Evolutionary conservation across 2,797 vertebrate genomes (phyloP), one percentile per base, ranked within the genome.

Genomic region (Hephaestus fuliginosus): DNA sequence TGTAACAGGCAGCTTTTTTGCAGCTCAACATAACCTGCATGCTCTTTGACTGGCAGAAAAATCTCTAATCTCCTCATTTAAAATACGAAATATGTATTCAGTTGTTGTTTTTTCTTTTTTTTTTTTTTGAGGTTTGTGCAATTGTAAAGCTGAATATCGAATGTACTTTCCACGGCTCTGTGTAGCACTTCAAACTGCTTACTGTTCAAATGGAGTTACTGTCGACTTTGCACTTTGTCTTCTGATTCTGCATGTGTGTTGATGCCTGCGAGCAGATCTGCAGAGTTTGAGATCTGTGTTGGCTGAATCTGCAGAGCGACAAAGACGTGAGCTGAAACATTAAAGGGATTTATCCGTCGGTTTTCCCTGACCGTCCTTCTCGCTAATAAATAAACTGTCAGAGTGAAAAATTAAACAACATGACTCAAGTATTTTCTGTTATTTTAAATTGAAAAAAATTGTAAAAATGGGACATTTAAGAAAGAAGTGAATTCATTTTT

Each of bases 201-300:
- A 14, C 78, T 76, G 55, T 74, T 72, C 63, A 60, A 25, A 63
- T 56, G 63, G 67, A 72, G 30, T 70, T 44, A 5, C 70, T 65
- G 81, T 73, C 57, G 74, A 84, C 79, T 87, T 76, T 80, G 77
- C 89, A 85, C 90, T 88, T 88, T 89, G 78, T 84, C 4, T 76
- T 76, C 66, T 52, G 76, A 20, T 46, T 72, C 73, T 82, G 85
- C 77, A 86, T 85, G 87, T 65, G 55, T 71, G 78, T 77, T 1
- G 22, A 39, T 5, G 61, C 33, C 41, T 0, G 43, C 8, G n/a
- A 7, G 53, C 7, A 3, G 60, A 22, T 60, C 70, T 14, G 46
- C 33, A 36, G 33, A 36, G 33, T 36, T 36, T 4, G 33, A 36
- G 33, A 36, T 36, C 33, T 36, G 33, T 6, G 25, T 15, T 28